A percentile compares a stretch with the other conserved stretches of the same genome.
phyloP scores from a whole-genome alignment of 2,888 invertebrate genomes.

The Pyrocoelia pectoralis region DNA sequence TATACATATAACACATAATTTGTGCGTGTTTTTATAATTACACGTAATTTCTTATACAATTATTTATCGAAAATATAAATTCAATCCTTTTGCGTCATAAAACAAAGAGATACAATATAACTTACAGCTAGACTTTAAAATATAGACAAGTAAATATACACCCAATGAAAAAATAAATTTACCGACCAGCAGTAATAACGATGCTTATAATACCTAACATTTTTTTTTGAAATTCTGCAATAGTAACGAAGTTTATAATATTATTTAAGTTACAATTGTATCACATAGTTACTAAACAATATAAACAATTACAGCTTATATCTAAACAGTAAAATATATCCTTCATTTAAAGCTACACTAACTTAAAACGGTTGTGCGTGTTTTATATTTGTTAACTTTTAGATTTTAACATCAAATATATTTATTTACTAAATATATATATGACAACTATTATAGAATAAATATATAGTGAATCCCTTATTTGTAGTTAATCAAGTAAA shows the following conservation, averaged over 20 bases:
- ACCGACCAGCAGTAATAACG: conserved; percentile 11
- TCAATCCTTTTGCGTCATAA: not conserved
- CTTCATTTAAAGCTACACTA: not conserved
- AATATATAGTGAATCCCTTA: too few species aligned
- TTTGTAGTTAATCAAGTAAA: too few species aligned
- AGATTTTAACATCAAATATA: too few species aligned
- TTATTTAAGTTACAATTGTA: conserved; percentile 3
- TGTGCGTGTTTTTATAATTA: conserved; percentile 20
- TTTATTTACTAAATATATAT: not conserved
- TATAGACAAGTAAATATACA: not conserved
- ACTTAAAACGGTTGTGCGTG: conserved; percentile 3
- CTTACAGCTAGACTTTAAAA: not conserved
- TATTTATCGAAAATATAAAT: not conserved
- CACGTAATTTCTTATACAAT: not conserved
- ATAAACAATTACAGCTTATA: not conserved
- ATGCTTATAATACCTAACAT: not conserved
- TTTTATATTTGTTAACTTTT: not conserved
- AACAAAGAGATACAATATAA: not conserved
- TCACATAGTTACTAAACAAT: not conserved
- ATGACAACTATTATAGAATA: not conserved
- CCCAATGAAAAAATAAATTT: not conserved
- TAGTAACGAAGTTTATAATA: not conserved
- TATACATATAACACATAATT: conserved; percentile 19
- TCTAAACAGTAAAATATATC: not conserved
- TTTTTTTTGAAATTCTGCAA: not conserved